Percentiles rank a stretch among this genome's conserved stretches.
These are phyloP conservation scores for Bombus confusus DNA, from an alignment of 1,140 invertebrate species.

Conservation along the genomic window DNA sequence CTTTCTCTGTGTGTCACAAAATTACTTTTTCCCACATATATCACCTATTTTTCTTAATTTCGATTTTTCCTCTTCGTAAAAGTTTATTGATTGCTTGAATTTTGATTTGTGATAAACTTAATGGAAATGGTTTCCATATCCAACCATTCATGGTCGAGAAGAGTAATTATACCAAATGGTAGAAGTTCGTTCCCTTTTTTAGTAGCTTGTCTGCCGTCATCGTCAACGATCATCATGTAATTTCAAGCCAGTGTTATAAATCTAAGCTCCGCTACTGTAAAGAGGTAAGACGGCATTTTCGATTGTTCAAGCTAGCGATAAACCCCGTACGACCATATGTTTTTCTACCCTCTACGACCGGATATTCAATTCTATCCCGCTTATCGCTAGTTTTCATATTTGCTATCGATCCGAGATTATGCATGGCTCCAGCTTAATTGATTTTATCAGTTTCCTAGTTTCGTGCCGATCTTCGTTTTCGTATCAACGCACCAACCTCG, in stretches of 20 bases:
- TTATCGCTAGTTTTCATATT: conserved; percentile 25
- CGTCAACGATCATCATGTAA: conserved; percentile 26
- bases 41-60: not conserved
- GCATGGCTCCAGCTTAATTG: conserved; percentile 37
- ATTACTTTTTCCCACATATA: not conserved
- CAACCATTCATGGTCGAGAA: not conserved
- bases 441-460: not conserved
- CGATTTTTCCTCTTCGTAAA: not conserved
- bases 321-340: conserved; percentile 33
- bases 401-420: conserved; percentile 6
- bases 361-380: conserved; percentile 25
- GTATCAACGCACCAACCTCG: not conserved
- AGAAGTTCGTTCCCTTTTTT: conserved; percentile 1
- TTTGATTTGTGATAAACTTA: not conserved
- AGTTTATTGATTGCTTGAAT: not conserved
- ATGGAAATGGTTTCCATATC: no score
- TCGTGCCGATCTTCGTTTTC: not conserved
- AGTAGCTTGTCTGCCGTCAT: not conserved
- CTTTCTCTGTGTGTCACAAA: not conserved
- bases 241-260: conserved; percentile 45
- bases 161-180: not conserved
- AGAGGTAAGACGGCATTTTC: conserved; percentile 69
- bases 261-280: conserved; percentile 55
- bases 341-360: conserved; percentile 18
- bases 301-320: conserved; percentile 54